Conservation (phyloP, 2,888 invertebrate genomes). For the Dasysyrphus tricinctus region DNA sequence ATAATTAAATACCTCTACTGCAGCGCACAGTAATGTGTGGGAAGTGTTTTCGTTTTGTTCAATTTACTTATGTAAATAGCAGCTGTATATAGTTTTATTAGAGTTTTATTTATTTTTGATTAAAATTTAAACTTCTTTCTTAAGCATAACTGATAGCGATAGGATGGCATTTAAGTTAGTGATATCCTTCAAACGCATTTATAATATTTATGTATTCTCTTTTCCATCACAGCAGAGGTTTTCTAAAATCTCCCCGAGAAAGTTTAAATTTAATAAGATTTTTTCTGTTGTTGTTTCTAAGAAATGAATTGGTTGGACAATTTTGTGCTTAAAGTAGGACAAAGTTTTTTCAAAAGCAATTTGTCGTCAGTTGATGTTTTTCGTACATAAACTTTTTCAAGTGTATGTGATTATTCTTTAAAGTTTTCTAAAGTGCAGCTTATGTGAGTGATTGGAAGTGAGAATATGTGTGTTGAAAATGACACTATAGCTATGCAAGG, state of each 20-base stretch:
- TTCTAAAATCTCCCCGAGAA: neutral
- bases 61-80: neutral
- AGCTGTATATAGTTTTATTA: neutral
- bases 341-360: constrained; percentile 33
- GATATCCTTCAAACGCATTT: neutral
- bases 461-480: neutral
- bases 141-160: neutral
- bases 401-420: neutral
- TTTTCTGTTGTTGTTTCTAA: neutral
- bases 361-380: constrained; percentile 29
- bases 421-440: constrained; percentile 12
- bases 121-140: neutral
- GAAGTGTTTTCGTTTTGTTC: neutral
- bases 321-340: constrained; percentile 20
- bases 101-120: neutral
- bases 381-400: constrained; percentile 5
- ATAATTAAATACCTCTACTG: constrained; percentile 12
- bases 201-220: neutral
- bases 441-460: constrained; percentile 14
- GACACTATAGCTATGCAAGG: neutral
- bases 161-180: neutral
- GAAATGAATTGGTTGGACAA: constrained; percentile 12
- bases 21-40: neutral
- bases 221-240: neutral
- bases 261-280: neutral